A percentile compares a stretch with the other conserved stretches of the same genome.
These are phyloP conservation scores for Telenomus remus DNA, from an alignment of 1,140 invertebrate genomes.

Conservation along the genomic window DNA sequence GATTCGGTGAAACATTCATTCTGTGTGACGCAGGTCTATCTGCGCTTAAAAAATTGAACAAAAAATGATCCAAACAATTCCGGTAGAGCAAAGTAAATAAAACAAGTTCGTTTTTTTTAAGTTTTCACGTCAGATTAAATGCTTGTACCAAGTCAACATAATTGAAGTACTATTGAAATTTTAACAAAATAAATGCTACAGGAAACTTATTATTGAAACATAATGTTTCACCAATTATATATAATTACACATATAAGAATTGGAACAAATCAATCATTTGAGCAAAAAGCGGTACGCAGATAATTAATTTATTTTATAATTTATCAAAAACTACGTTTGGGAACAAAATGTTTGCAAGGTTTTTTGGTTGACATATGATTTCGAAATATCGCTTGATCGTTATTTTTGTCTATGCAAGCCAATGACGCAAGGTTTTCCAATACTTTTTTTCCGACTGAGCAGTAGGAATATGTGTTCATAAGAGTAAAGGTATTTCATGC, in stretches of 20 bases:
- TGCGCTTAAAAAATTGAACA: background rate
- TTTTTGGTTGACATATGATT: background rate
- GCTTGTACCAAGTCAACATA: constrained; percentile 8
- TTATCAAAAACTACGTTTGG: constrained; percentile 19
- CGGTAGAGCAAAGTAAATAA: constrained; percentile 20
- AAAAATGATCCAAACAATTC: no score
- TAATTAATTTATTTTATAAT: constrained; percentile 34
- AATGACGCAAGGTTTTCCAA: constrained; percentile 15
- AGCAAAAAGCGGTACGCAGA: constrained; percentile 8
- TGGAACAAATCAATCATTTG: constrained; percentile 36
- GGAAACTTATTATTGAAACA: constrained; percentile 20
- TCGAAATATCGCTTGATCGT: constrained; percentile 14
- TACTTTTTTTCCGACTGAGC: constrained; percentile 3
- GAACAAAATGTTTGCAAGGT: constrained; percentile 17
- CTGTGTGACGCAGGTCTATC: constrained; percentile 8
- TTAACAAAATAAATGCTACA: constrained; percentile 1
- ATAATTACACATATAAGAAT: constrained; percentile 38
- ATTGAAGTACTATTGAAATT: constrained; percentile 29
- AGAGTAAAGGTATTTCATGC: background rate
- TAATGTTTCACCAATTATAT: constrained; percentile 37
- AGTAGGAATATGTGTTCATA: constrained; percentile 11
- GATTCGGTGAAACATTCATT: background rate
- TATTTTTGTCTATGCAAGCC: constrained; percentile 10
- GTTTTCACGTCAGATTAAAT: background rate
- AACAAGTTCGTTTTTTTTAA: background rate